A percentile compares a stretch with the other conserved stretches of the same genome.
phyloP scores from a whole-genome alignment of 2,113 vertebrate genomes.

The human region GRCh38 chr13:54795501-54796000 shows the following conservation, averaged over 20 bases:
- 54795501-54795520: not conserved
- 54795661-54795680: not conserved
- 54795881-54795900: not conserved
- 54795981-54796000: slow-evolving; percentile 14
- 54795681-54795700: not conserved
- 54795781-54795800: not conserved
- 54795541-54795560: not conserved
- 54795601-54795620: not conserved
- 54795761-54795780: not conserved
- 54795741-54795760: not conserved
- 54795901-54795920: slow-evolving; percentile 8
- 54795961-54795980: not conserved
- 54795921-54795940: not conserved
- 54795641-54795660: not conserved
- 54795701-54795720: not conserved
- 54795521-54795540: not conserved
- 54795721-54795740: not conserved
- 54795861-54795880: not conserved
- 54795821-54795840: not conserved
- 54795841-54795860: not conserved
- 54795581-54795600: not conserved
- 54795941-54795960: slow-evolving; percentile 17
- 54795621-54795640: not conserved
- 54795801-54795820: not conserved
- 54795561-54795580: not conserved